A percentile compares a stretch with the other conserved stretches of the same genome.
These are phyloP conservation scores for Corythaeola cristata DNA, from an alignment of 2,113 vertebrate genomes.

Conservation along the genomic window DNA sequence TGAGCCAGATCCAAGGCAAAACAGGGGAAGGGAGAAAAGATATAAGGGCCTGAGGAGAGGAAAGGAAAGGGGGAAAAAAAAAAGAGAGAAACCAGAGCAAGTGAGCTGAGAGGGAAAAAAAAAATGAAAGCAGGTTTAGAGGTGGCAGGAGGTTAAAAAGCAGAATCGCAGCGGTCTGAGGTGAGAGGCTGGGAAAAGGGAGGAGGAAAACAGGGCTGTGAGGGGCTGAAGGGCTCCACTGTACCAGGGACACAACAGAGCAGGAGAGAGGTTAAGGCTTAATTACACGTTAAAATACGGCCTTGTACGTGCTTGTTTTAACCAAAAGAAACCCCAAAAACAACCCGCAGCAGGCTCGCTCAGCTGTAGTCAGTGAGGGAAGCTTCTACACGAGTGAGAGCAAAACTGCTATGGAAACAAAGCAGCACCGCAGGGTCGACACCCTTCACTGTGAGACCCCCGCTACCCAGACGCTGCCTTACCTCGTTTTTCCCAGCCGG, in stretches of 20 bases:
- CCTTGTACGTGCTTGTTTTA: neutral
- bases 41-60: neutral
- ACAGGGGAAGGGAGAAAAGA: neutral
- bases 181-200: neutral
- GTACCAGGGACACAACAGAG: neutral
- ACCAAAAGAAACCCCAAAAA: neutral
- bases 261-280: no score
- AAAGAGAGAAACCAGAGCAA: neutral
- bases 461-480: neutral
- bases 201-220: neutral
- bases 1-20: neutral
- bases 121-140: neutral
- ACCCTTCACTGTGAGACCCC: no score
- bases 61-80: neutral
- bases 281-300: rapidly evolving
- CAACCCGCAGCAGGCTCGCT: neutral
- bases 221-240: neutral
- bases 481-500: neutral
- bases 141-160: neutral
- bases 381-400: neutral
- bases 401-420: neutral
- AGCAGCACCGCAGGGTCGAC: neutral
- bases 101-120: neutral
- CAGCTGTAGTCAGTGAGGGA: neutral
- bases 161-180: neutral